phyloP scores from a whole-genome alignment of 2,888 invertebrate genomes.

The Pristionchus arcanus region DNA sequence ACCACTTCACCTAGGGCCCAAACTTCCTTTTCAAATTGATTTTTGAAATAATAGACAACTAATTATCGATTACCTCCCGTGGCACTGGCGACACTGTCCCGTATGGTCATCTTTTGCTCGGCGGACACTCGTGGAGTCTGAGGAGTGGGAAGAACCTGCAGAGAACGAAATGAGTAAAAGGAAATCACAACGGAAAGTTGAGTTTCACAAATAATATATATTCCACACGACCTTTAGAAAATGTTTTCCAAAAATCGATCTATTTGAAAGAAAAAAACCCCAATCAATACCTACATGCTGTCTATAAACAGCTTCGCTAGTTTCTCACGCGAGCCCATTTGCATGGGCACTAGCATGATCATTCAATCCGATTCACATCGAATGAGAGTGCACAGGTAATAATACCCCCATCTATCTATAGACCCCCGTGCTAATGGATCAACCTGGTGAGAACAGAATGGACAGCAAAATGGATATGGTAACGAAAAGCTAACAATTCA shows the following conservation, averaged over 20 bases:
- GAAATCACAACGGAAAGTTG: neutral
- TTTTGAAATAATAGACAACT: neutral
- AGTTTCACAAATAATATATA: neutral
- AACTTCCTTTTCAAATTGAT: too few species aligned
- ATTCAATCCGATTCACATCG: neutral
- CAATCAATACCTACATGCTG: neutral
- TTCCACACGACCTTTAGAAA: too few species aligned
- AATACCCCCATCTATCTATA: neutral
- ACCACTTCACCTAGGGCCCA: neutral
- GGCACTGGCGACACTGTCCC: constrained; percentile 13
- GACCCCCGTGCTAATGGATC: neutral
- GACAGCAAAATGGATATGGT: neutral
- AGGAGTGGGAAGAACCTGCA: constrained; percentile 70
- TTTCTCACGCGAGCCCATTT: neutral
- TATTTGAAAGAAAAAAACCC: neutral
- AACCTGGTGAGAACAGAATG: neutral
- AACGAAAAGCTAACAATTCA: neutral
- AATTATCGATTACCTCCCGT: neutral
- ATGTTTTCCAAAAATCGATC: too few species aligned
- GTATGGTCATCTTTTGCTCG: constrained; percentile 45
- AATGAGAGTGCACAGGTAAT: neutral
- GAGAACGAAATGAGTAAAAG: too few species aligned
- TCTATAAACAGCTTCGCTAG: neutral
- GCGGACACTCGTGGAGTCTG: constrained; percentile 61
- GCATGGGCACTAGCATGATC: neutral